Evolutionary conservation across 2,888 invertebrate species (phyloP).

Genomic region (Phyto melanocephala): DNA sequence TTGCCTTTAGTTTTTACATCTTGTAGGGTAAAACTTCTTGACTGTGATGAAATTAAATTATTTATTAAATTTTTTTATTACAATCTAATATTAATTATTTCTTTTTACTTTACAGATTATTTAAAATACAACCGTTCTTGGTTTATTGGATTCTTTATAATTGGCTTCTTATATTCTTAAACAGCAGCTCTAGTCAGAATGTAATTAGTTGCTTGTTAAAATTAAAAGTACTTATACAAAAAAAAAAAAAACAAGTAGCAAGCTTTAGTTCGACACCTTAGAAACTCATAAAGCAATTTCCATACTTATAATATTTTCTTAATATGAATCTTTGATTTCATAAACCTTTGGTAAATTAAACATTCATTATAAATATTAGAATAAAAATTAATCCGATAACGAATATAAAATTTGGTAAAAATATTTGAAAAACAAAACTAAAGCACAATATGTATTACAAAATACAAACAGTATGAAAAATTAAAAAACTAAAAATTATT

Average conservation of each 20-base stretch:
- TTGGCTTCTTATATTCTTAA: conserved; percentile 45
- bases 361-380: neutral
- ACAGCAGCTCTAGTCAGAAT: conserved; percentile 75
- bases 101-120: conserved; percentile 62
- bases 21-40: too few species aligned
- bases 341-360: too few species aligned
- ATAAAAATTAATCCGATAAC: neutral
- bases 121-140: conserved; percentile 38
- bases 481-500: conserved; percentile 23
- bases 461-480: conserved; percentile 43
- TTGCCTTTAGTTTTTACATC: too few species aligned
- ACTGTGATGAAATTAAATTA: too few species aligned
- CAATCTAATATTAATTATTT: too few species aligned
- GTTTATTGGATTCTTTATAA: conserved; percentile 36
- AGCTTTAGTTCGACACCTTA: conserved; percentile 53
- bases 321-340: too few species aligned
- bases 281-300: neutral
- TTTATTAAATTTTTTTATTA: neutral
- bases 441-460: conserved; percentile 62
- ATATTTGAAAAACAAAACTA: conserved; percentile 38
- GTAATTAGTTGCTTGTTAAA: conserved; percentile 70
- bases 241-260: conserved; percentile 29
- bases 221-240: conserved; percentile 27
- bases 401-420: conserved; percentile 30
- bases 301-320: too few species aligned